Percentiles rank a stretch among this genome's conserved stretches.
phyloP scores from a whole-genome alignment of 1,140 invertebrate genomes.

The Drosophila insularis region DNA sequence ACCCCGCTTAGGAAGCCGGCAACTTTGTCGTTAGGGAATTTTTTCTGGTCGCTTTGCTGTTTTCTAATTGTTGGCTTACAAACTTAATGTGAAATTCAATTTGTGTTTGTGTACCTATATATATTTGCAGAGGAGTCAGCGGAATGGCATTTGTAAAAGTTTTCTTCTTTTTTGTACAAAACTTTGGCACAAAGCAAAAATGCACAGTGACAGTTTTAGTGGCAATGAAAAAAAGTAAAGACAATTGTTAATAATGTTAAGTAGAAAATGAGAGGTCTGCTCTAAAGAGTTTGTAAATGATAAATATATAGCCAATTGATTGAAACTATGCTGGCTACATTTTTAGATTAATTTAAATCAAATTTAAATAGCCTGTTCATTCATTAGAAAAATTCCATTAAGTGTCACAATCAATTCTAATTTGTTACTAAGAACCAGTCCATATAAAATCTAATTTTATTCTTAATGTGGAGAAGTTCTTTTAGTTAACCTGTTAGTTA shows the following conservation, averaged over 20 bases:
- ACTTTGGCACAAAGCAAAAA: slow-evolving; percentile 77
- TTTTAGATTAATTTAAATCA: no score
- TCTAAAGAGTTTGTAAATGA: neutral
- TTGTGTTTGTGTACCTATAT: slow-evolving; percentile 37
- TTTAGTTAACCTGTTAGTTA: no score
- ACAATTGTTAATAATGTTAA: slow-evolving; percentile 33
- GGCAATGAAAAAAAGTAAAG: slow-evolving; percentile 56
- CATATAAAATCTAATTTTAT: no score
- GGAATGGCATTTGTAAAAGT: slow-evolving; percentile 33
- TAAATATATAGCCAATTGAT: no score
- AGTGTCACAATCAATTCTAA: no score
- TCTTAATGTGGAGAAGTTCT: no score
- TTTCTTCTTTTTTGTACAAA: slow-evolving; percentile 31
- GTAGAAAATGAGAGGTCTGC: slow-evolving; percentile 13
- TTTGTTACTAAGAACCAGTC: no score
- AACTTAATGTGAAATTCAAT: slow-evolving; percentile 78
- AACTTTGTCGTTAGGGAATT: slow-evolving; percentile 37
- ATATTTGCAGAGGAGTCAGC: slow-evolving; percentile 13
- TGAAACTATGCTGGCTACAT: no score
- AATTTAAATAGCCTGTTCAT: no score
- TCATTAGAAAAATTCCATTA: no score
- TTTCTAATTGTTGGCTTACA: slow-evolving; percentile 81
- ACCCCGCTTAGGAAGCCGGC: neutral
- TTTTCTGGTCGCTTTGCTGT: slow-evolving; percentile 74
- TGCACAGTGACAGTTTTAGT: slow-evolving; percentile 73